phyloP scores from a whole-genome alignment of 2,888 invertebrate genomes.

The Megamerina dolium region DNA sequence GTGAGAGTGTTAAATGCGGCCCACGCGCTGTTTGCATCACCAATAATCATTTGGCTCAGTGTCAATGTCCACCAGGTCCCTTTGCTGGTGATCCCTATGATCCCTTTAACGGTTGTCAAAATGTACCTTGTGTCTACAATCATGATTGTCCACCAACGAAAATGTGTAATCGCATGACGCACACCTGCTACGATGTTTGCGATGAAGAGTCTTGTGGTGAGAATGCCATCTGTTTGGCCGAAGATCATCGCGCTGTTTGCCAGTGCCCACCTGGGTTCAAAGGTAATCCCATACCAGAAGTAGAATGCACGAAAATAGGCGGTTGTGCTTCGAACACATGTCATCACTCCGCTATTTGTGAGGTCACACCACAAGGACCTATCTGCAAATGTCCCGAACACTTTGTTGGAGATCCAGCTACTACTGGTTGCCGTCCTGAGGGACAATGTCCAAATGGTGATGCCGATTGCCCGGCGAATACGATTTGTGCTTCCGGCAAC shows the following conservation, averaged over 20 bases:
- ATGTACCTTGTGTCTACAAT: slow-evolving; percentile 81
- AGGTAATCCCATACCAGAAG: slow-evolving; percentile 77
- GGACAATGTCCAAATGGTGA: slow-evolving; percentile 69
- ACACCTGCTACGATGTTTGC: slow-evolving; percentile 77
- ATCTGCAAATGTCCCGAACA: slow-evolving; percentile 74
- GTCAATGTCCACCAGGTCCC: slow-evolving; percentile 82
- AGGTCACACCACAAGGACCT: slow-evolving; percentile 61
- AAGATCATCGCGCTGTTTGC: slow-evolving; percentile 74
- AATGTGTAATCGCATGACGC: slow-evolving; percentile 74
- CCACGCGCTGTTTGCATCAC: slow-evolving; percentile 82
- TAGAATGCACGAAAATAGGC: slow-evolving; percentile 66
- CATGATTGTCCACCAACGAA: slow-evolving; percentile 74
- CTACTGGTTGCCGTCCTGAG: slow-evolving; percentile 70
- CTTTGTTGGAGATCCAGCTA: slow-evolving; percentile 70
- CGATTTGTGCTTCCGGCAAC: slow-evolving; percentile 63
- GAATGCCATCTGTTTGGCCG: slow-evolving; percentile 82
- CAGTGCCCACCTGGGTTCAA: slow-evolving; percentile 80
- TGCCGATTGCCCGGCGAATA: slow-evolving; percentile 68
- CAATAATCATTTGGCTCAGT: slow-evolving; percentile 83
- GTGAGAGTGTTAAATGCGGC: slow-evolving; percentile 71
- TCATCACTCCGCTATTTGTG: slow-evolving; percentile 73
- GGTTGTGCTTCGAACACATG: slow-evolving; percentile 74
- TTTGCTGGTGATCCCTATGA: slow-evolving; percentile 83
- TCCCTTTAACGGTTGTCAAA: slow-evolving; percentile 64
- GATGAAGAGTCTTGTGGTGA: slow-evolving; percentile 75